Evolutionary conservation across 2,888 invertebrate species (phyloP), one percentile per base, ranked within the genome.

Genomic region (Deilephila porcellus): DNA sequence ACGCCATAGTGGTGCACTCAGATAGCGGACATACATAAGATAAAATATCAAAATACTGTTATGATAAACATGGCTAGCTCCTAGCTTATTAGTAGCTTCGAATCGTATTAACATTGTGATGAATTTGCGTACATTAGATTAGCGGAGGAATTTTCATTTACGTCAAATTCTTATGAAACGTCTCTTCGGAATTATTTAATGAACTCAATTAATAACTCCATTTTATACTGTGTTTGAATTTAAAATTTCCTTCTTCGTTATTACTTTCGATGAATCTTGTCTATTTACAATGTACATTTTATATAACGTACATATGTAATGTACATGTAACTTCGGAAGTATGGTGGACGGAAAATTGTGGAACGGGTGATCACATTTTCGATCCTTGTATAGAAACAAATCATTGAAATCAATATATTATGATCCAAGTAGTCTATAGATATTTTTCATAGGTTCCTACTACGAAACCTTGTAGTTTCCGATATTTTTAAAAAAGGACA

Each of bases 41-140:
- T 8, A 70, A 56, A 56, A 14, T 20, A 63, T 25, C 2, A 4
- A 11, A 17, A 62, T 37, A n/a, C 45, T n/a, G 32, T 14, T 32
- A 29, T 52, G 20, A 37, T 7, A 2, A 52, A 63, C 53, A 53
- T 63, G 29, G 52, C 29, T 8, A 63, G 62, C 72, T 72, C 74
- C 76, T 80, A 76, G 79, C 11, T 53, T 63, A 34, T 60, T 81
- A 83, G 81, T 81, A 80, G 81, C 84, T 84, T 80, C 81, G 74
- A 80, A 81, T 83, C 79, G 80, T 81, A 87, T 86, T 84, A 85
- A 82, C 81, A 85, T 83, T 84, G 84, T 82, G 82, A 80, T 80
- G 79, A 75, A 78, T 77, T 82, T 79, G 75, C 77, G 78, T 79
- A 77, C 75, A 77, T 83, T 81, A 78, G 81, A 86, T 85, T 81